Conservation (phyloP, 2,888 invertebrate species). For the Epiperipatus broadwayi region DNA sequence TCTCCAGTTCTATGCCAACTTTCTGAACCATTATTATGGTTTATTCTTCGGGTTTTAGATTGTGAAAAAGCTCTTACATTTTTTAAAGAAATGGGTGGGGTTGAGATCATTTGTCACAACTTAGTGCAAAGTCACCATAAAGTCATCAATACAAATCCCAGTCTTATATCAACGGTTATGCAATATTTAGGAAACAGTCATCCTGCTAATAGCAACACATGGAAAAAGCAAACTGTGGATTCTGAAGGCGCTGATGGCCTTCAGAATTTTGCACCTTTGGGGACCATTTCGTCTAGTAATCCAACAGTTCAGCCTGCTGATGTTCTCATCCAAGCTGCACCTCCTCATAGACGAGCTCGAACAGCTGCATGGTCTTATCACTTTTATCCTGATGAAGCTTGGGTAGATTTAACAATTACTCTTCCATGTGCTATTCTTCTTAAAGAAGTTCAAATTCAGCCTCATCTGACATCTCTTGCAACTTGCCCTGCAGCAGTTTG, state of each 20-base stretch:
- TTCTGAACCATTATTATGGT: slow-evolving; percentile 68
- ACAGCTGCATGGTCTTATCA: slow-evolving; percentile 90
- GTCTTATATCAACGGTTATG: slow-evolving; percentile 45
- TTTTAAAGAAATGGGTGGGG: slow-evolving; percentile 47
- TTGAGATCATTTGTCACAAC: slow-evolving; percentile 43
- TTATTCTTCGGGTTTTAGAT: slow-evolving; percentile 57
- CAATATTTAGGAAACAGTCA: slow-evolving; percentile 32
- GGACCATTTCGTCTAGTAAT: slow-evolving; percentile 54
- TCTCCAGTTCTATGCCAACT: slow-evolving; percentile 35
- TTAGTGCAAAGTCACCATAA: slow-evolving; percentile 52
- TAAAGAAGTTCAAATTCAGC: slow-evolving; percentile 67
- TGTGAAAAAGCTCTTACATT: slow-evolving; percentile 50
- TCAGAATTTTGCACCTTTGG: slow-evolving; percentile 73
- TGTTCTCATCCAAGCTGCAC: slow-evolving; percentile 58
- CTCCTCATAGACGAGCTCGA: slow-evolving; percentile 61
- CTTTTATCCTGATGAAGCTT: slow-evolving; percentile 67
- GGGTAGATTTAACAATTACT: slow-evolving; percentile 64
- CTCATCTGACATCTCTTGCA: slow-evolving; percentile 60
- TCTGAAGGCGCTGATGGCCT: slow-evolving; percentile 49
- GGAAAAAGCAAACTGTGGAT: slow-evolving; percentile 16
- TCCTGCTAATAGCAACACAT: background rate
- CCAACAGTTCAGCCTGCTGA: slow-evolving; percentile 74
- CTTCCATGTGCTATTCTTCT: slow-evolving; percentile 71
- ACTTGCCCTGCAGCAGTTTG: slow-evolving; percentile 51
- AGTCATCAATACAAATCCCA: slow-evolving; percentile 46